phyloP scores from a whole-genome alignment of 2,888 invertebrate genomes.

The Eremobia ochroleuca region DNA sequence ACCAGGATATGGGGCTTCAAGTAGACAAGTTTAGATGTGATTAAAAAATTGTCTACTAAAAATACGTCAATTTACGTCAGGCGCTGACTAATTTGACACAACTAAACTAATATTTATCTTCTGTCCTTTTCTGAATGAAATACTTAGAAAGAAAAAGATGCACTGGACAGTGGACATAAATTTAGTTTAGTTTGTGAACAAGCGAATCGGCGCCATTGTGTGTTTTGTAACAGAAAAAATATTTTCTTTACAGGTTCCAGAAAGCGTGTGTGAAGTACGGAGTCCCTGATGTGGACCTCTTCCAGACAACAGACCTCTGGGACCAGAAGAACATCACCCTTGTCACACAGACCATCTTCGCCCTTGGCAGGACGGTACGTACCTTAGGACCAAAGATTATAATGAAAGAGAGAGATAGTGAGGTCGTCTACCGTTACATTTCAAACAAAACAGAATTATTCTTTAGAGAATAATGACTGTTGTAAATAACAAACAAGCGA shows the following conservation, averaged over 20 bases:
- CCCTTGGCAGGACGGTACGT: constrained; percentile 96
- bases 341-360: constrained; percentile 96
- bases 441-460: not conserved
- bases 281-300: constrained; percentile 96
- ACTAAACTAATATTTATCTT: no score
- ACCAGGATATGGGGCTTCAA: constrained; percentile 31
- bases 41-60: no score
- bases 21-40: no score
- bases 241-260: constrained; percentile 92
- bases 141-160: no score
- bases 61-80: no score
- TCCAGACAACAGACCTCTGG: constrained; percentile 98
- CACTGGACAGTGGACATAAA: no score
- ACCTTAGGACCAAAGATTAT: not conserved
- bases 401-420: no score
- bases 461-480: not conserved
- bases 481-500: not conserved
- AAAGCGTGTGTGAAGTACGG: constrained; percentile 96
- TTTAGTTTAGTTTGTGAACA: no score
- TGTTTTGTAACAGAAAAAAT: not conserved
- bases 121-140: no score
- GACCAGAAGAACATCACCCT: constrained; percentile 97
- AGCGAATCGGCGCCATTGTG: no score
- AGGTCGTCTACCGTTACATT: not conserved
- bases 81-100: no score